Evolutionary conservation across 1,140 invertebrate species (phyloP), one percentile per base, ranked within the genome.

Genomic region (Drosophila albomicans): DNA sequence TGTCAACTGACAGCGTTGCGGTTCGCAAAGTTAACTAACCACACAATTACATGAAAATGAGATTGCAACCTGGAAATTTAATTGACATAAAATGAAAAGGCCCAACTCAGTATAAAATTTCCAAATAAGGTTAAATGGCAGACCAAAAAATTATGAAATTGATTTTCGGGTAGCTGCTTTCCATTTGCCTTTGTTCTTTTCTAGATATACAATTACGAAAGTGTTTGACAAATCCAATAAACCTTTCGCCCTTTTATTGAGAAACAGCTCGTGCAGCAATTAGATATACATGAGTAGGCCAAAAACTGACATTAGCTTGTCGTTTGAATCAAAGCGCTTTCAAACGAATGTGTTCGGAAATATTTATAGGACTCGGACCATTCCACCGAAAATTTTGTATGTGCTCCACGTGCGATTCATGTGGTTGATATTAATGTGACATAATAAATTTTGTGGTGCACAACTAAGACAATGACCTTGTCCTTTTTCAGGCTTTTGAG

Each of bases 391-490:
- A 56, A 25, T 54, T 73, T 10, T 8, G 35, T 38, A 38, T 61
- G 30, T 45, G 63, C 72, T 82, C 49, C 43, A 68, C 61, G 45
- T 54, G 58, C 41, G 35, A 48, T 67, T 79, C 75, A 35, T 56
- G 32, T 45, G 38, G 35, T 48, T 30, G 61, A 59, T 68, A 74
- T 78, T 78, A 75, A 85, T 78, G 70, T 61, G 63, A 10, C 38
- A 51, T 68, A 85, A 71, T 81, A 81, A 81, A 85, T 85, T 49
- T 73, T 65, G 32, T 72, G 58, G n/a, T 48, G 28, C 52, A 25
- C 58, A 51, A 52, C 58, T 68, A 80, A 78, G 78, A 78, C 74
- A 81, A 78, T 81, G 65, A 78, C 68, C 78, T 78, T 65, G 76
- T 57, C 51, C 28, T 46, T 20, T 57, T 32, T 35, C 28, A 25